A percentile compares a stretch with the other conserved stretches of the same genome.
Conservation (phyloP, 2,888 invertebrate species). For the Seladonia tumulorum region DNA sequence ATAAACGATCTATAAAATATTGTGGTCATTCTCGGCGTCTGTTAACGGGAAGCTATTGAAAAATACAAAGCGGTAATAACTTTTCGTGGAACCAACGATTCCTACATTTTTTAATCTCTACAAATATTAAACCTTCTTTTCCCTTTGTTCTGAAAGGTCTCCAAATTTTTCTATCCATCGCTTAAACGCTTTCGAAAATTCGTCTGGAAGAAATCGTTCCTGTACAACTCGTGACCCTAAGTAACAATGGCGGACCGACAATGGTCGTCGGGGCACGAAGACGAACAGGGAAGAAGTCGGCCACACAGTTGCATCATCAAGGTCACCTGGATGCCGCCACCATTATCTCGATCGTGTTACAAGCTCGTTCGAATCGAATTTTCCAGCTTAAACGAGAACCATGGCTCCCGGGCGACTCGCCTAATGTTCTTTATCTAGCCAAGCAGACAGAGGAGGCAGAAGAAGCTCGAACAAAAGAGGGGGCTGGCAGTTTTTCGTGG, state of each 20-base stretch:
- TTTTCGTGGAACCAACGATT: not conserved
- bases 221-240: not conserved
- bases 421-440: slow-evolving; percentile 7
- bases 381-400: slow-evolving; percentile 28
- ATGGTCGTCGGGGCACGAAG: not conserved
- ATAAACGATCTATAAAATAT: slow-evolving; percentile 3
- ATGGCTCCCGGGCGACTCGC: not conserved
- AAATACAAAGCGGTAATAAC: not conserved
- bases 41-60: not conserved
- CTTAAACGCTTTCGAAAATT: not conserved
- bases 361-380: slow-evolving; percentile 13
- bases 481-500: slow-evolving; percentile 25
- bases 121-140: not conserved
- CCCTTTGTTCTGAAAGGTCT: not conserved
- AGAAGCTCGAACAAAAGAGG: not conserved
- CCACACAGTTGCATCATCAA: not conserved
- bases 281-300: not conserved
- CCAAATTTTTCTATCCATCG: no score
- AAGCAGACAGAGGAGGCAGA: slow-evolving; percentile 34
- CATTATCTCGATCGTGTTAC: not conserved
- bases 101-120: not conserved
- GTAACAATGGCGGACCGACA: not conserved
- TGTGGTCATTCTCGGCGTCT: not conserved
- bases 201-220: not conserved
- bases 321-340: not conserved